These are phyloP conservation scores for Diploscapter pachys DNA, from an alignment of 1,140 invertebrate species.

Conservation along the genomic window DNA sequence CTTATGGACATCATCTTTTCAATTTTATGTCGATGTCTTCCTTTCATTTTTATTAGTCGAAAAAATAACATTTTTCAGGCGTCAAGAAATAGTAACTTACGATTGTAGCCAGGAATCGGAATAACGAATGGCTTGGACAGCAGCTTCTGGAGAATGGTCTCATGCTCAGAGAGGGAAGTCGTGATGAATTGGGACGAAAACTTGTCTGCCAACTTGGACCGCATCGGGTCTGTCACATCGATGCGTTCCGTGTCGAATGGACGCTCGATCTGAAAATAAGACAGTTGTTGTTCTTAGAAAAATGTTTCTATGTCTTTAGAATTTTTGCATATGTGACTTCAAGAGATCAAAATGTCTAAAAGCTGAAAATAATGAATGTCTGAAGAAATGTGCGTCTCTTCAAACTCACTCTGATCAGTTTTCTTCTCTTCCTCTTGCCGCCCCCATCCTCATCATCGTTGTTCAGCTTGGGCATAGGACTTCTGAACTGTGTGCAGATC, in stretches of 20 bases:
- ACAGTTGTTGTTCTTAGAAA: neutral
- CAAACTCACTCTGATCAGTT: neutral
- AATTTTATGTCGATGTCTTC: slow-evolving; percentile 4
- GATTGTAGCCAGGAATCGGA: slow-evolving; percentile 82
- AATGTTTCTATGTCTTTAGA: neutral
- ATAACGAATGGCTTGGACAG: slow-evolving; percentile 76
- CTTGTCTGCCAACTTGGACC: neutral
- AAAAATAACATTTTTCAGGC: slow-evolving; percentile 6
- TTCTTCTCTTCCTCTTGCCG: slow-evolving; percentile 24
- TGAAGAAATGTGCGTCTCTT: slow-evolving; percentile 4
- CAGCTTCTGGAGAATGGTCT: slow-evolving; percentile 49
- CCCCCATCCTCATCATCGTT: neutral
- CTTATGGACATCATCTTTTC: neutral
- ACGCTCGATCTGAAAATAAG: neutral
- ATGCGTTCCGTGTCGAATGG: slow-evolving; percentile 2
- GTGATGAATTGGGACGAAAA: neutral
- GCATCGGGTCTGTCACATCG: slow-evolving; percentile 20
- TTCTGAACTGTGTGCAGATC: neutral
- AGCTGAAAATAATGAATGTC: neutral
- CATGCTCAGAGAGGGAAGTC: slow-evolving; percentile 33
- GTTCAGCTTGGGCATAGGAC: slow-evolving; percentile 5
- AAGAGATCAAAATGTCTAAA: too few species aligned
- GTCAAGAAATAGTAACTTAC: slow-evolving; percentile 46
- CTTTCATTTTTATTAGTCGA: slow-evolving; percentile 15
- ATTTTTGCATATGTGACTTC: too few species aligned